Conservation (phyloP, 2,797 vertebrate genomes). For the Psittacula derbiana region DNA sequence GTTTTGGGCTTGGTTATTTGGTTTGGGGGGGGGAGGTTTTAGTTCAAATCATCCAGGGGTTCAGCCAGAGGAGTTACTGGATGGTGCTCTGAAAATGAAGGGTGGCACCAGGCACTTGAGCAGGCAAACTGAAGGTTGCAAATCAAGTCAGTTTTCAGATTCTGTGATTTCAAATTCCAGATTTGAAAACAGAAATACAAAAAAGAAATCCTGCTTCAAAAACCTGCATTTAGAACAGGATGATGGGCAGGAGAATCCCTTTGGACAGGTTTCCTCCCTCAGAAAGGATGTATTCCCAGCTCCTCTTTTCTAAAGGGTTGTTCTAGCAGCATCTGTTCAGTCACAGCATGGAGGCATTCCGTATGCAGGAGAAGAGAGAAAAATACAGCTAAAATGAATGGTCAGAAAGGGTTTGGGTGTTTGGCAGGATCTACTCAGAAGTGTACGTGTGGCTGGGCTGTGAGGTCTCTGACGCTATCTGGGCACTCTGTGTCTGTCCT, state of each 20-base stretch:
- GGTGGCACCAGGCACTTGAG: accelerated
- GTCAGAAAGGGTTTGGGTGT: neutral
- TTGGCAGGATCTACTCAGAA: neutral
- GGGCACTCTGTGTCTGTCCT: neutral
- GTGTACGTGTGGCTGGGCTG: neutral
- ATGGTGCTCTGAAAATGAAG: neutral
- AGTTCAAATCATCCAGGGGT: neutral
- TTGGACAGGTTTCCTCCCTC: neutral
- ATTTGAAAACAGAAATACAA: neutral
- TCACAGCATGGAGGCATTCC: accelerated
- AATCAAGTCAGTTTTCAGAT: neutral
- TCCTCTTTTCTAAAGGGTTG: neutral
- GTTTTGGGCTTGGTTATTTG: neutral
- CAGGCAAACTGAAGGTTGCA: neutral
- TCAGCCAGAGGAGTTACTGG: neutral
- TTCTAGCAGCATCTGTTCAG: neutral
- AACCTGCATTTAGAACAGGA: neutral
- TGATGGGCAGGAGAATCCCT: neutral
- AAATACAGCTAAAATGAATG: neutral
- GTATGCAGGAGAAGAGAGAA: neutral
- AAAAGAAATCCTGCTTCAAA: neutral
- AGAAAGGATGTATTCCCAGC: neutral
- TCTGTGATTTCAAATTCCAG: neutral
- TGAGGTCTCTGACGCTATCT: neutral
- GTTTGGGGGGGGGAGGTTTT: neutral